phyloP scores from a whole-genome alignment of 2,797 vertebrate genomes.

The Falco peregrinus region DNA sequence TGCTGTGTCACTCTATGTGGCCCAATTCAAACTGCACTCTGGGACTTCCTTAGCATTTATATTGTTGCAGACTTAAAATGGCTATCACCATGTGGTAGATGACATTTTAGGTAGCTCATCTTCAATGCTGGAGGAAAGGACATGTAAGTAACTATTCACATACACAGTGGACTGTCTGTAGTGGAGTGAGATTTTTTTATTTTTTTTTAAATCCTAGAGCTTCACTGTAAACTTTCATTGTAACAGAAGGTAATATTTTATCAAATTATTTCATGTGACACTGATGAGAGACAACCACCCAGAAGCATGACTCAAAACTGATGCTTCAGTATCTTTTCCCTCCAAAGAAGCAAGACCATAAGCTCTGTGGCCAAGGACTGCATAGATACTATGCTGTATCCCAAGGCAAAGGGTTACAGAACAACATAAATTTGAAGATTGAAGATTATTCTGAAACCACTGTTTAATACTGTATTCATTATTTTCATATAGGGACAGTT shows the following conservation, averaged over 20 bases:
- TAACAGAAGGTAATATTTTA: neutral
- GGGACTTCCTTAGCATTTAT: conserved; percentile 62
- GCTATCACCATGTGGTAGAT: conserved; percentile 53
- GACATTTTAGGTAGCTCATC: conserved; percentile 46
- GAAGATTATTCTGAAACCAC: neutral
- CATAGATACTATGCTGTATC: neutral
- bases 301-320: neutral
- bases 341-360: neutral
- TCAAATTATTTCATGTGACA: neutral
- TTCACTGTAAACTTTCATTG: neutral
- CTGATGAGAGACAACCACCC: neutral
- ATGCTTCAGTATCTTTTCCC: neutral
- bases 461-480: neutral
- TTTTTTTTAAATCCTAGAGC: neutral
- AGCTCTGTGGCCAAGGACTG: neutral
- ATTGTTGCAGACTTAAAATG: conserved; percentile 49
- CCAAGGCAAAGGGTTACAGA: neutral
- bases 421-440: neutral
- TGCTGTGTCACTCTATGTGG: conserved; percentile 33
- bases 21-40: conserved; percentile 48
- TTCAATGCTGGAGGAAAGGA: neutral
- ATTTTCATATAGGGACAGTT: neutral
- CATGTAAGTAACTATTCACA: conserved; percentile 16
- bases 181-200: neutral
- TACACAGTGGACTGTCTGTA: neutral